phyloP scores from a whole-genome alignment of 2,797 vertebrate genomes.

The Coracias cyanogaster region DNA sequence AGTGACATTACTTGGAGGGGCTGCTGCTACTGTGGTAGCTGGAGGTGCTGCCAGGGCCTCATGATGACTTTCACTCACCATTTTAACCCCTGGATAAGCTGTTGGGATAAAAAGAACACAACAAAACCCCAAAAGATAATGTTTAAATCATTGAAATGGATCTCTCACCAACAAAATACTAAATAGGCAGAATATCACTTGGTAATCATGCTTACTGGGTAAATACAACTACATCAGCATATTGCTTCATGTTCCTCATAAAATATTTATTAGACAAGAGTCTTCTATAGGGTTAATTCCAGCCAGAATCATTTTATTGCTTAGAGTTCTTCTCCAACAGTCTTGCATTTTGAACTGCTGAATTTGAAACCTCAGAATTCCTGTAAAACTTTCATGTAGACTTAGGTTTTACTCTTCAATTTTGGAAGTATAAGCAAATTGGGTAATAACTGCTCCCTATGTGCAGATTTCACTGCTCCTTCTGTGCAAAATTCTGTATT shows the following conservation, averaged over 20 bases:
- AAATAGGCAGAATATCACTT: conserved; percentile 60
- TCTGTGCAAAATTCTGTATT: conserved; percentile 20
- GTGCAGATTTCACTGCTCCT: not conserved
- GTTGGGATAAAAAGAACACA: conserved; percentile 19
- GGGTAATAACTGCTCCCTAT: not conserved
- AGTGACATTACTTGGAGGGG: conserved; percentile 86
- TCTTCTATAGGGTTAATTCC: conserved; percentile 61
- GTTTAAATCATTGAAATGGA: conserved; percentile 51
- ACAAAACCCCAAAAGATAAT: conserved; percentile 12
- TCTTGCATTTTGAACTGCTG: not conserved
- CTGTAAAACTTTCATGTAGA: conserved; percentile 27
- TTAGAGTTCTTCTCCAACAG: not conserved
- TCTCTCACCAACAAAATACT: conserved; percentile 29
- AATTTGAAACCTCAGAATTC: conserved; percentile 32
- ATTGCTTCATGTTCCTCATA: conserved; percentile 71
- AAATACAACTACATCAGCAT: conserved; percentile 81
- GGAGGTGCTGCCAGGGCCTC: conserved; percentile 91
- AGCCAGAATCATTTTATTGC: conserved; percentile 8
- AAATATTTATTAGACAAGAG: conserved; percentile 75
- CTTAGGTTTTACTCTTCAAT: conserved; percentile 32
- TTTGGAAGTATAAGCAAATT: conserved; percentile 15
- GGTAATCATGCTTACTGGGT: conserved; percentile 79
- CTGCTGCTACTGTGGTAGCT: conserved; percentile 82
- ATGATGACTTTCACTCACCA: conserved; percentile 92
- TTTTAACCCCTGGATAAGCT: conserved; percentile 69